phyloP scores from a whole-genome alignment of 2,113 vertebrate species.

The Tiliqua scincoides region DNA sequence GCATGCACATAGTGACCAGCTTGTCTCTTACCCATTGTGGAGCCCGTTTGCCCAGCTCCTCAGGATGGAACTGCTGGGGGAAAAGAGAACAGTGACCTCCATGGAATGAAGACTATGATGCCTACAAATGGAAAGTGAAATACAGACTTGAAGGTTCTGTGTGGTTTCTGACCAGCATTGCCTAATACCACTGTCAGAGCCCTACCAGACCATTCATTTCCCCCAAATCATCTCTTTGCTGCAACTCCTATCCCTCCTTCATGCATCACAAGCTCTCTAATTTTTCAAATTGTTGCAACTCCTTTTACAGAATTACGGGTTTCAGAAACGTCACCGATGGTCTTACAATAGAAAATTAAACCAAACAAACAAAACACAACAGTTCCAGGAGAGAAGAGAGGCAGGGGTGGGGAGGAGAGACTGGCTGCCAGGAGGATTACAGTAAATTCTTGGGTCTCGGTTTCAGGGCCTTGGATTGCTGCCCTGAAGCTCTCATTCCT shows the following conservation, averaged over 20 bases:
- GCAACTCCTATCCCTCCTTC: neutral
- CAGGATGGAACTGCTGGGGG: constrained; percentile 42
- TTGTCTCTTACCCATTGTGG: constrained; percentile 81
- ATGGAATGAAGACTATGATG: neutral
- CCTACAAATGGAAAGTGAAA: neutral
- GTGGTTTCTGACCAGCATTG: neutral
- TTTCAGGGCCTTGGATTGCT: constrained; percentile 56
- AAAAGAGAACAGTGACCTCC: neutral
- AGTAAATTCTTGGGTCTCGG: constrained; percentile 34
- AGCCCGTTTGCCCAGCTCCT: constrained; percentile 77
- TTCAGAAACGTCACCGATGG: neutral
- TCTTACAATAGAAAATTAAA: neutral
- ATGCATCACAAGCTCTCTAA: neutral
- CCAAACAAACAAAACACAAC: neutral
- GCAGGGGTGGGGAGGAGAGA: neutral
- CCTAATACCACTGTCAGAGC: neutral
- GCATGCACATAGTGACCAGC: constrained; percentile 84
- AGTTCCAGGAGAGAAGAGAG: neutral
- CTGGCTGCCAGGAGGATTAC: constrained; percentile 33
- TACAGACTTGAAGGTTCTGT: neutral
- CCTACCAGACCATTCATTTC: neutral
- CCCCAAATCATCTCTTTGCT: neutral
- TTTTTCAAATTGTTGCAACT: neutral
- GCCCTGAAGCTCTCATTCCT: constrained; percentile 76
- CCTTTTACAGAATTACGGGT: neutral